Evolutionary conservation across 2,888 invertebrate species (phyloP), one percentile per base, ranked within the genome.

Genomic region (Halictus ligatus): DNA sequence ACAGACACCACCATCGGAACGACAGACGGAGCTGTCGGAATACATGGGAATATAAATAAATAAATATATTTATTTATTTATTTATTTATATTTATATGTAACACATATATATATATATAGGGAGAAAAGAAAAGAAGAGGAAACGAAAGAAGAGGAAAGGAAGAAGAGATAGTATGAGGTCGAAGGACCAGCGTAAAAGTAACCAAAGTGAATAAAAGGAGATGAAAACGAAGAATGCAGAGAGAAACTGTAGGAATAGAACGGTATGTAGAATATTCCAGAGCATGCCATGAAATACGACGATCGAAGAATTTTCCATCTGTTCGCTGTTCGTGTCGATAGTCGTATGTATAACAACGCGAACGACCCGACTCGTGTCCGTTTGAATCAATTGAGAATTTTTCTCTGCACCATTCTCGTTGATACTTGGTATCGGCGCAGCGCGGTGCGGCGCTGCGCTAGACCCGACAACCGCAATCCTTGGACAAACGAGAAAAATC

Each of bases 161-260:
- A 83, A 83, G 83, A 76, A 73, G 83, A 72, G 64, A 83, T 64
- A 72, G 83, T 54, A 54, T 15, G 76, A 83, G 72, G 83, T 83
- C 72, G 83, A 76, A 83, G 83, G 83, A 83, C 76, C 83, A 83
- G 72, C 43, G 82, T 46, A 82, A 54, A 76, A 58, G 12, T 29
- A 10, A 58, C 84, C 64, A n/a, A 29, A 25, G 54, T 78, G 74
- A 58, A 58, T 77, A 74, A 67, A 77, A 73, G 76, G 40, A 74
- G 67, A 74, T 69, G 67, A 54, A 58, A 48, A 69, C 48, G 25
- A 40, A 58, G 64, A 58, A 40, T 72, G 72, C 18, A 58, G 69
- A 46, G 46, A 75, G 83, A 21, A 75, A 83, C 82, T n/a, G 3
- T n/a, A 54, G 12, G 69, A 69, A 69, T 21, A 69, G 69, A 69